Evolutionary conservation across 1,140 invertebrate genomes (phyloP), one percentile per base, ranked within the genome.

Genomic region (Drosophila melanica): DNA sequence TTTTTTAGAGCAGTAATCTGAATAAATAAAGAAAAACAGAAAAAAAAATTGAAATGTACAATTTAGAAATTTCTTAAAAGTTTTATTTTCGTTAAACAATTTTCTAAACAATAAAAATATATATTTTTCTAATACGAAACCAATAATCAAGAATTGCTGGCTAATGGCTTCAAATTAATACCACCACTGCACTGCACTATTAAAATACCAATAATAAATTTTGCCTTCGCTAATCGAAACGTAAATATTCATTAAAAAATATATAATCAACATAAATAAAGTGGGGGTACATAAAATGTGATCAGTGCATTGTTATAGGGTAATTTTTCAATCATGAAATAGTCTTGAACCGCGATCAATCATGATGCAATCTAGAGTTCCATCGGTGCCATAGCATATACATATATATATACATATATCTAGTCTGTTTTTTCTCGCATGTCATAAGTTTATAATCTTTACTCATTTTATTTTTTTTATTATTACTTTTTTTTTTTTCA

Each of bases 321-420:
- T 63, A 33, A 53, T 30, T 63, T 41, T 67, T 67, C 33, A 44
- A 57, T 70, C 48, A 69, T 53, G 42, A 42, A 63, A 12, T 54
- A 11, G 23, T 35, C 33, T 35, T 35, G 10, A 35, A 2, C 33
- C 33, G 2, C 33, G 23, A 44, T 66, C 35, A 62, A 55, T 53
- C 66, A 64, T 64, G 59, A 71, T 47, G 68, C 37, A 64, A 71
- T 71, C 45, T 33, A 8, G 47, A 53, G 48, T 63, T 70, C 23
- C 55, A 67, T 59, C 44, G 35, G 16, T 14, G 18, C 63, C 42
- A 10, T 3, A 12, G 12, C 23, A 14, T 35, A 48, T 55, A n/a
- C 12, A 20, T 4, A 27, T 18, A 14, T 33, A 30, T 20, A 12
- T 18, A 7, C 16, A 16, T 18, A 39, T 12, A 11, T 51, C 14